These are phyloP conservation scores for Ctenoplectra terminalis DNA, from an alignment of 1,140 invertebrate species.

Conservation along the genomic window DNA sequence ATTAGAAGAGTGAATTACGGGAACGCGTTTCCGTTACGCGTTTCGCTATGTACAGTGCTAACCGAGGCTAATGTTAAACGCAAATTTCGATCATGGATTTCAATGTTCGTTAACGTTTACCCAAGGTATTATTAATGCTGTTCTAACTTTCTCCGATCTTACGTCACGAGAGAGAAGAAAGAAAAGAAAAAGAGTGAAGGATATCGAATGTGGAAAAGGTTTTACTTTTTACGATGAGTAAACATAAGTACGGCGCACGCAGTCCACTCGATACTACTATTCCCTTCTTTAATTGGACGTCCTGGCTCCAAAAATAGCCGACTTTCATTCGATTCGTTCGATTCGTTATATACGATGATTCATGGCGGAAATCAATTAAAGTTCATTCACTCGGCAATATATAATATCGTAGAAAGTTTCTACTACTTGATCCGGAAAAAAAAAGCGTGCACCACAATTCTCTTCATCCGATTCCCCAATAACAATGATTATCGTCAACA, in stretches of 20 bases:
- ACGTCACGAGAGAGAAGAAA: neutral
- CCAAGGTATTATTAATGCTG: neutral
- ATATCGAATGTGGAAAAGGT: neutral
- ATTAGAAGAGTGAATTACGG: neutral
- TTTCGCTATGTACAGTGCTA: neutral
- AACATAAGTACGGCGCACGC: neutral
- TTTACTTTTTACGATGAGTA: neutral
- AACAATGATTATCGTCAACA: neutral
- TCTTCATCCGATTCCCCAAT: too few species aligned
- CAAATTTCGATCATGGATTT: neutral
- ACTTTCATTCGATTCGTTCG: neutral
- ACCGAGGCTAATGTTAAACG: neutral
- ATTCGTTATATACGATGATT: neutral
- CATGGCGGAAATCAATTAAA: conserved; percentile 4
- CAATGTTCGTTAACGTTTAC: neutral
- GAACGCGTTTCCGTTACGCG: neutral
- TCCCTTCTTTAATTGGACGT: neutral
- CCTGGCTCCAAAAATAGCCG: neutral
- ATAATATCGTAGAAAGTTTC: neutral
- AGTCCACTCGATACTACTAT: neutral
- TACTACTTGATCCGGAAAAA: neutral
- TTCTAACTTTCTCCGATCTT: neutral
- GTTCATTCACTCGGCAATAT: neutral
- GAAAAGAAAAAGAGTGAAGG: too few species aligned
- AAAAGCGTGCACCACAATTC: neutral